A percentile compares a stretch with the other conserved stretches of the same genome.
Evolutionary conservation across 2,113 vertebrate genomes (phyloP).

Genomic region (Elephantulus edwardii): DNA sequence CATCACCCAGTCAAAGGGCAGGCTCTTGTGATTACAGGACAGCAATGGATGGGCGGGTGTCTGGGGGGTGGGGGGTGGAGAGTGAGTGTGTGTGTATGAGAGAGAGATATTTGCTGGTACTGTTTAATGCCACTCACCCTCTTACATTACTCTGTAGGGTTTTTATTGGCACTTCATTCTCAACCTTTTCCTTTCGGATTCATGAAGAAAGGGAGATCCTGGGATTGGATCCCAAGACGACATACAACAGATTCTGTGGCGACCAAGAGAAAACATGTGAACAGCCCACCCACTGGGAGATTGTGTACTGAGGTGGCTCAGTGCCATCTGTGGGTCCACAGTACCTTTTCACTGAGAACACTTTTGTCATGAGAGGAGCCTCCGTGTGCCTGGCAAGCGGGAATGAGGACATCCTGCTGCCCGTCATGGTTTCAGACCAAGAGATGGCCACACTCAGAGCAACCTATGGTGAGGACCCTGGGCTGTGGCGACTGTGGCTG

Average conservation of each 20-base stretch:
- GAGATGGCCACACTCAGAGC: neutral
- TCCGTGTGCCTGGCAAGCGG: rapidly evolving
- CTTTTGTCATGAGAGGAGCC: rapidly evolving
- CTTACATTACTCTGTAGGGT: constrained; percentile 82
- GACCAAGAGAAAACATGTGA: constrained; percentile 93
- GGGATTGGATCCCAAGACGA: constrained; percentile 94
- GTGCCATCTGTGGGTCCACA: rapidly evolving
- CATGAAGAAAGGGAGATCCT: constrained; percentile 97
- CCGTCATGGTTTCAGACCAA: neutral
- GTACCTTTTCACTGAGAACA: rapidly evolving
- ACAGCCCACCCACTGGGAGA: constrained; percentile 98
- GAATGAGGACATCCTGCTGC: neutral
- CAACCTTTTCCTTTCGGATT: constrained; percentile 98
- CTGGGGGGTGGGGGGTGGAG: neutral
- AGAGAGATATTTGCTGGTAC: too few species aligned
- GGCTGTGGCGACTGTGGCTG: neutral
- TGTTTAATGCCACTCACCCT: rapidly evolving
- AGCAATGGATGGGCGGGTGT: neutral
- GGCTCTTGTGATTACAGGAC: neutral
- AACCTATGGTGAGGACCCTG: neutral
- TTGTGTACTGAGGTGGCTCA: constrained; percentile 86
- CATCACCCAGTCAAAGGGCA: neutral
- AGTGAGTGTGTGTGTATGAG: too few species aligned
- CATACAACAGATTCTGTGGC: constrained; percentile 97
- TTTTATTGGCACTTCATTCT: constrained; percentile 97